Conservation (phyloP, 2,797 vertebrate species). For the Thaleichthys pacificus region DNA sequence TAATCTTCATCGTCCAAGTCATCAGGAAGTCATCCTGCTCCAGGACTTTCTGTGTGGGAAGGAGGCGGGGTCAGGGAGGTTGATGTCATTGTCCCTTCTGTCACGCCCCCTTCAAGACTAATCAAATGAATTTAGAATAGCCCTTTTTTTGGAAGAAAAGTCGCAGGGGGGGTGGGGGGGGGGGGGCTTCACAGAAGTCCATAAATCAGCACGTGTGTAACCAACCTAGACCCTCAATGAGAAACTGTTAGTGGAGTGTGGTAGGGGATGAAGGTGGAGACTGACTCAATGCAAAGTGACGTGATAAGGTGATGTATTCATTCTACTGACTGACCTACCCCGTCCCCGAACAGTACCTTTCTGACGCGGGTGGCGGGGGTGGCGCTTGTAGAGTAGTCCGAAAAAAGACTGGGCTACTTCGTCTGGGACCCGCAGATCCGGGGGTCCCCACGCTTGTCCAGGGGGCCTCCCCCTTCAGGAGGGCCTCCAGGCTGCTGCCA, state of each 20-base stretch:
- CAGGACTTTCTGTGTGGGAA: conserved; percentile 78
- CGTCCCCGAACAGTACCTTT: conserved; percentile 76
- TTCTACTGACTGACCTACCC: too few relatives aligned
- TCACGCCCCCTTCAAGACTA: background rate
- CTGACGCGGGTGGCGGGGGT: too few relatives aligned
- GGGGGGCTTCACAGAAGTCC: background rate
- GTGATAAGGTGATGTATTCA: background rate
- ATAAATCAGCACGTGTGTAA: background rate
- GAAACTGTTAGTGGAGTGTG: too few relatives aligned
- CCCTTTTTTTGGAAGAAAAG: background rate
- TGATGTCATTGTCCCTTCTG: background rate
- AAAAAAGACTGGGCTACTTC: too few relatives aligned
- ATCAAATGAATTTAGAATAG: background rate
- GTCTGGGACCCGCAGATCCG: conserved; percentile 83
- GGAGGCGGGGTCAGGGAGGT: background rate
- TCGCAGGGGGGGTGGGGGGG: too few relatives aligned
- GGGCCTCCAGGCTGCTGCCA: conserved; percentile 91
- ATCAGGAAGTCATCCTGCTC: conserved; percentile 93
- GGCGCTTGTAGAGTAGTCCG: too few relatives aligned
- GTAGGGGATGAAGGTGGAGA: too few relatives aligned
- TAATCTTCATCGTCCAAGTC: conserved; percentile 96
- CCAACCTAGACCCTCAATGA: too few relatives aligned
- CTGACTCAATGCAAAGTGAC: too few relatives aligned
- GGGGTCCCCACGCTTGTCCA: conserved; percentile 84
- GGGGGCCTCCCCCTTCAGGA: conserved; percentile 85